Conservation (phyloP, 2,113 vertebrate genomes). For the Dasyprocta punctata region DNA sequence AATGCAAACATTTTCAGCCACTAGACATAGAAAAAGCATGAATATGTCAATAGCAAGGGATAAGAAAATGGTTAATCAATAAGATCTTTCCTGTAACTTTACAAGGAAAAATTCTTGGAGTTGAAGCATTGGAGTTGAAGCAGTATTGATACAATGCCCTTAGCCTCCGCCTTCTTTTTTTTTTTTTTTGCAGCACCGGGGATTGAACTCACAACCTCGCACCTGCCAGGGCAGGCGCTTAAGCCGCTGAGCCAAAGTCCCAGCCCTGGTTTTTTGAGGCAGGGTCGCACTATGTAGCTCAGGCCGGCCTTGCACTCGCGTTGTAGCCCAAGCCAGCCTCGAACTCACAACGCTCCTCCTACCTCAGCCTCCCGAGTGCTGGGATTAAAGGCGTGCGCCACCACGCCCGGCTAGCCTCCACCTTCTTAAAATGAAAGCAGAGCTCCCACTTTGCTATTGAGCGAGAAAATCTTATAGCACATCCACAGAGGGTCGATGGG, state of each 20-base stretch:
- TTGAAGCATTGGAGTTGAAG: slow-evolving; percentile 80
- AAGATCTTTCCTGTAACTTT: slow-evolving; percentile 84
- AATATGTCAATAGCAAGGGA: slow-evolving; percentile 87
- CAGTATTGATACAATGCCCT: slow-evolving; percentile 85
- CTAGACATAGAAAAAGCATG: slow-evolving; percentile 89
- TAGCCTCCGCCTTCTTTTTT: slow-evolving; percentile 81
- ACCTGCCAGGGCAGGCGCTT: too few relatives aligned
- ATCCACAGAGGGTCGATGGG: slow-evolving; percentile 77
- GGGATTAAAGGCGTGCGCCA: too few relatives aligned
- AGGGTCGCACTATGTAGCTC: too few relatives aligned
- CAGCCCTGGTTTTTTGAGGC: too few relatives aligned
- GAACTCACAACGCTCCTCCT: too few relatives aligned
- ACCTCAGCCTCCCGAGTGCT: too few relatives aligned
- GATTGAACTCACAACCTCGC: too few relatives aligned
- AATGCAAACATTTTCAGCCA: slow-evolving; percentile 93
- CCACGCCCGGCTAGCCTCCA: too few relatives aligned
- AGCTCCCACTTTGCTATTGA: slow-evolving; percentile 84
- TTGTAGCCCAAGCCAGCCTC: too few relatives aligned
- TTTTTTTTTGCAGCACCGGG: too few relatives aligned
- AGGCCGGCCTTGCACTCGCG: too few relatives aligned
- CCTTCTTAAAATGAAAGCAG: slow-evolving; percentile 88
- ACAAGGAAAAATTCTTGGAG: slow-evolving; percentile 84
- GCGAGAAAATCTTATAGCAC: slow-evolving; percentile 85
- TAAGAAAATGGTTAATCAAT: slow-evolving; percentile 85
- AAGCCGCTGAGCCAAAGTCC: too few relatives aligned